phyloP scores from a whole-genome alignment of 2,888 invertebrate genomes.

The Hydropsyche betteni region DNA sequence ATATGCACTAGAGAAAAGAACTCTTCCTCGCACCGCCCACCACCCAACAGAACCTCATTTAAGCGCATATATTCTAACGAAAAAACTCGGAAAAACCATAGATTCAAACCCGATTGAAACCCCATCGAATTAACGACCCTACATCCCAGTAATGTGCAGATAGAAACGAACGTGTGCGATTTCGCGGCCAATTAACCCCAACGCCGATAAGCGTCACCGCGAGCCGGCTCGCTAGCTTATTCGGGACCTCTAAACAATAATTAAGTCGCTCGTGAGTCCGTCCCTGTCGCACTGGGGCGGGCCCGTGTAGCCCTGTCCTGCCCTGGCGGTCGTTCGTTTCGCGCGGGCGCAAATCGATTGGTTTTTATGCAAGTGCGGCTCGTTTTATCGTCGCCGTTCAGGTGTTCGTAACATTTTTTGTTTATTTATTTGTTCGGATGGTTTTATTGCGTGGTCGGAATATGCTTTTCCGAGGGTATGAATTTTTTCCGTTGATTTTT shows the following conservation, averaged over 20 bases:
- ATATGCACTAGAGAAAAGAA: no score
- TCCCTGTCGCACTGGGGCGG: not conserved
- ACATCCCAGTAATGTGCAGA: not conserved
- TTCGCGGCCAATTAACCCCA: conserved; percentile 16
- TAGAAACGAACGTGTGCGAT: not conserved
- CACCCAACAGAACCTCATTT: no score
- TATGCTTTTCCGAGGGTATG: no score
- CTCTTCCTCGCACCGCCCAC: no score
- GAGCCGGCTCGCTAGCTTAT: conserved; percentile 8
- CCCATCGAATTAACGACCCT: not conserved
- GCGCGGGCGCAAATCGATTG: conserved; percentile 19
- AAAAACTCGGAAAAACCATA: no score
- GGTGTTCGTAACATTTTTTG: not conserved
- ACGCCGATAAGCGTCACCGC: not conserved
- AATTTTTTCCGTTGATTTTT: no score
- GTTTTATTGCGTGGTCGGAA: not conserved
- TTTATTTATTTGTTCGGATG: no score
- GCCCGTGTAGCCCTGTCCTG: no score
- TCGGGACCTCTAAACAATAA: conserved; percentile 34
- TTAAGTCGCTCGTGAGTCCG: not conserved
- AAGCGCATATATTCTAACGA: no score
- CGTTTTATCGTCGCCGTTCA: conserved; percentile 10
- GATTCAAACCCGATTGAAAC: no score
- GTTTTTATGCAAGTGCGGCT: conserved; percentile 24
- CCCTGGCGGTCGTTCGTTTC: not conserved